phyloP scores from a whole-genome alignment of 2,888 invertebrate genomes.

The Ochropacha duplaris region DNA sequence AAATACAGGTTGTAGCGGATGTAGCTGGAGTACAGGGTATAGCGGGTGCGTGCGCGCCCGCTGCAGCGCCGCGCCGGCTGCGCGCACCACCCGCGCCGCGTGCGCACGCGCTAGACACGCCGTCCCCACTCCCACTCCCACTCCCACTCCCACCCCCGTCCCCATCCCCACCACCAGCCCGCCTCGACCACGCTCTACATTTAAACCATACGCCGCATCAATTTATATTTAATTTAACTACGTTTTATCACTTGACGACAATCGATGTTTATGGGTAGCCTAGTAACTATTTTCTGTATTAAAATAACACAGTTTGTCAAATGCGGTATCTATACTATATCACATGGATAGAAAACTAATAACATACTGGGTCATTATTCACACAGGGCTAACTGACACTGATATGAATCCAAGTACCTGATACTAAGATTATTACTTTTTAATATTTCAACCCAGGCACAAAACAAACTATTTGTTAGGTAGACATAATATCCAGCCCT shows the following conservation, averaged over 20 bases:
- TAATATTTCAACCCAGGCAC: too few species aligned
- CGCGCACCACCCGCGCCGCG: constrained; percentile 29
- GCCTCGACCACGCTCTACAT: constrained; percentile 16
- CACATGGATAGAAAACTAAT: not conserved
- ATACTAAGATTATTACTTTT: too few species aligned
- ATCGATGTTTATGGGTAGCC: too few species aligned
- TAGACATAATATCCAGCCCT: too few species aligned
- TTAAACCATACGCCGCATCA: constrained; percentile 2
- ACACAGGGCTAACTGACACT: too few species aligned
- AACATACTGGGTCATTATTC: too few species aligned
- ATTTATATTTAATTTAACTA: too few species aligned
- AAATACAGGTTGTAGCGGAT: constrained; percentile 36
- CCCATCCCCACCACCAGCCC: constrained; percentile 27
- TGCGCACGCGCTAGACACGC: constrained; percentile 14
- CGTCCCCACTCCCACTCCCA: too few species aligned
- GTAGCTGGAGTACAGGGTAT: constrained; percentile 24
- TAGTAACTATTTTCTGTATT: too few species aligned
- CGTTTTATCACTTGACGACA: too few species aligned
- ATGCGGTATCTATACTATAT: constrained; percentile 29
- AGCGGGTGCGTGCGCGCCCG: constrained; percentile 23
- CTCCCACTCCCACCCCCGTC: constrained; percentile 28
- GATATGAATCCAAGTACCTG: too few species aligned
- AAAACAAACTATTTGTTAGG: too few species aligned
- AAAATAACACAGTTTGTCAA: constrained; percentile 24
- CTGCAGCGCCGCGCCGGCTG: constrained; percentile 38